Percentiles rank a stretch among this genome's conserved stretches.
Conservation (phyloP, 2,113 vertebrate species). For the Pungitius pungitius region DNA sequence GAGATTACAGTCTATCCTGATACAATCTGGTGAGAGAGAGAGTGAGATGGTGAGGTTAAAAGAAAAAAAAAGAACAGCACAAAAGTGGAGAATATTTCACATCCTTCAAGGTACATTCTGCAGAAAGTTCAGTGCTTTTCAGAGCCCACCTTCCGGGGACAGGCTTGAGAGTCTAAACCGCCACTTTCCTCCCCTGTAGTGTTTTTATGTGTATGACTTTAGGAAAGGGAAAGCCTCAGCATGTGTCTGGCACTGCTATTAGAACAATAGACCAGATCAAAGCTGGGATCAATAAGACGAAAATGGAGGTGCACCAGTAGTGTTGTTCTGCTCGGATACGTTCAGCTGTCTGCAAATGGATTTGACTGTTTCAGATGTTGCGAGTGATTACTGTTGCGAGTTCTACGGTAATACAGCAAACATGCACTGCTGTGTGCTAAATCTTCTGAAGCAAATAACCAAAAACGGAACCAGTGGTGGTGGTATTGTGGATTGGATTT, state of each 20-base stretch:
- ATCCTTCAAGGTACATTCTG: slow-evolving; percentile 96
- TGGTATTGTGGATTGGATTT: background rate
- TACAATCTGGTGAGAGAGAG: slow-evolving; percentile 94
- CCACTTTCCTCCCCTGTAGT: slow-evolving; percentile 75
- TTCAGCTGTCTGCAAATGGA: slow-evolving; percentile 23
- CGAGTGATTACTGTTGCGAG: slow-evolving; percentile 28
- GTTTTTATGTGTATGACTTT: slow-evolving; percentile 20
- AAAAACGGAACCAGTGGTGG: slow-evolving; percentile 27
- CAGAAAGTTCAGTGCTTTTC: slow-evolving; percentile 82
- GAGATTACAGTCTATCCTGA: slow-evolving; percentile 97
- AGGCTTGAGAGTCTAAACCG: slow-evolving; percentile 83
- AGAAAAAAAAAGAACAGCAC: slow-evolving; percentile 80
- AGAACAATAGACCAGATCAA: slow-evolving; percentile 35
- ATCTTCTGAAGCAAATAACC: slow-evolving; percentile 32
- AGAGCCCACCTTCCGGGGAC: slow-evolving; percentile 93
- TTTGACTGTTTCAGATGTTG: slow-evolving; percentile 41
- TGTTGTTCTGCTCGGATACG: slow-evolving; percentile 22
- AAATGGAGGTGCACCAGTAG: slow-evolving; percentile 54
- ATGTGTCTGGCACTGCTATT: slow-evolving; percentile 55
- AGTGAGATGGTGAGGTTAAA: slow-evolving; percentile 87
- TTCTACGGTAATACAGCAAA: slow-evolving; percentile 29
- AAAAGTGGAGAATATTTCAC: slow-evolving; percentile 86
- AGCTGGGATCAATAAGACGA: slow-evolving; percentile 53
- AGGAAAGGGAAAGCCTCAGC: slow-evolving; percentile 35
- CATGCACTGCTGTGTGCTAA: slow-evolving; percentile 22